Evolutionary conservation across 2,888 invertebrate genomes (phyloP), one percentile per base, ranked within the genome.

Genomic region (Drosophila lacicola): DNA sequence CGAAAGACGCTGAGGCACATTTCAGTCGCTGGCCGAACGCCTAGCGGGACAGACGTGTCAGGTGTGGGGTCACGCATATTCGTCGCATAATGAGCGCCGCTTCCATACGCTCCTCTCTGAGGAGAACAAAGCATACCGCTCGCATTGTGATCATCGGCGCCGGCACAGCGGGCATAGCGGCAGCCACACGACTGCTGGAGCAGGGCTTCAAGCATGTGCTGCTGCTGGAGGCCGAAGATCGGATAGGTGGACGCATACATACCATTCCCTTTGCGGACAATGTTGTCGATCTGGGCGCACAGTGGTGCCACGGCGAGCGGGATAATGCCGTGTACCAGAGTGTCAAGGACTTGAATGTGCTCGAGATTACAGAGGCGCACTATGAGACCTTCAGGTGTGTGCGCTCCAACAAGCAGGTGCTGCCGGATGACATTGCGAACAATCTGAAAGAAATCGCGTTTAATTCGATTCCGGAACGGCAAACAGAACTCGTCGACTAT

Each of bases 271-370:
- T 93, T 74, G 94, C 93, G 1, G 94, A 94, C 0, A 94, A 93
- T 70, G 91, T 94, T 5, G 92, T 96, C 5, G 96, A 97, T 89
- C 86, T 96, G 53, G 96, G 96, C 0, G 96, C 96, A 47, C 96
- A 96, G 78, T 97, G 96, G 96, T 95, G 92, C 51, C 92, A 91
- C 47, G 92, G 96, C 0, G 95, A 96, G 89, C 92, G 94, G 88
- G 93, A 93, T 49, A 95, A 96, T 91, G 82, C 94, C 25, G 94
- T 95, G 0, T 95, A 93, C 80, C 93, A 94, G 44, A 87, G 94
- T 50, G 94, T 94, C 6, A 74, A 88, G 49, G 64, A 89, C 4
- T 42, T 88, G 39, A 41, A 88, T 50, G 21, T 91, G 10, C 78
- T 92, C n/a, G 89, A 90, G 39, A 53, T 78, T 2, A 90, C 91